Evolutionary conservation across 2,113 vertebrate species (phyloP).

Genomic region (Ranitomeya variabilis): DNA sequence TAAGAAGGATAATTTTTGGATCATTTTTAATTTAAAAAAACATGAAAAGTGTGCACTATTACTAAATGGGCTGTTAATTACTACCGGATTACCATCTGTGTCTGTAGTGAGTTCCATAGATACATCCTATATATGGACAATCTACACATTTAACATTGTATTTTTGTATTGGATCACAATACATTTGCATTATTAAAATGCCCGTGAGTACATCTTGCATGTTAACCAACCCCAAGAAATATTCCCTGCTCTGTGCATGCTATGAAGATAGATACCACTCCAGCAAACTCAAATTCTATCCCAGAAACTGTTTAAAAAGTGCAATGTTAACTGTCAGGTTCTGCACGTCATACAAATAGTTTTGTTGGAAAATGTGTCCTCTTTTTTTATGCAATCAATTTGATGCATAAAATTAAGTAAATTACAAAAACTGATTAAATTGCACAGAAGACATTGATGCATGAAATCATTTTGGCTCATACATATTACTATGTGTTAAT

Average conservation of each 20-base stretch:
- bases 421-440: constrained; percentile 59
- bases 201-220: background rate
- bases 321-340: background rate
- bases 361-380: constrained; percentile 37
- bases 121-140: too few species aligned
- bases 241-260: background rate
- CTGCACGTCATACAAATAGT: constrained; percentile 19
- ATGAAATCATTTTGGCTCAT: constrained; percentile 59
- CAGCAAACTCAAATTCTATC: background rate
- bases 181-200: background rate
- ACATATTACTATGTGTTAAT: constrained; percentile 56
- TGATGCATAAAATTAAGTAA: constrained; percentile 59
- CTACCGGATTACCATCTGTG: too few species aligned
- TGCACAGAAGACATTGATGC: constrained; percentile 57
- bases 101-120: too few species aligned
- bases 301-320: constrained; percentile 3
- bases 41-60: too few species aligned
- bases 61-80: too few species aligned
- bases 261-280: background rate
- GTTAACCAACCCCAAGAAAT: background rate
- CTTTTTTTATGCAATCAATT: constrained; percentile 56
- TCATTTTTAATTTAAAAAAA: too few species aligned
- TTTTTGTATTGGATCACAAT: too few species aligned
- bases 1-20: too few species aligned
- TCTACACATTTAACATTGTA: too few species aligned